phyloP scores from a whole-genome alignment of 2,113 vertebrate species.

The Silurus asotus region DNA sequence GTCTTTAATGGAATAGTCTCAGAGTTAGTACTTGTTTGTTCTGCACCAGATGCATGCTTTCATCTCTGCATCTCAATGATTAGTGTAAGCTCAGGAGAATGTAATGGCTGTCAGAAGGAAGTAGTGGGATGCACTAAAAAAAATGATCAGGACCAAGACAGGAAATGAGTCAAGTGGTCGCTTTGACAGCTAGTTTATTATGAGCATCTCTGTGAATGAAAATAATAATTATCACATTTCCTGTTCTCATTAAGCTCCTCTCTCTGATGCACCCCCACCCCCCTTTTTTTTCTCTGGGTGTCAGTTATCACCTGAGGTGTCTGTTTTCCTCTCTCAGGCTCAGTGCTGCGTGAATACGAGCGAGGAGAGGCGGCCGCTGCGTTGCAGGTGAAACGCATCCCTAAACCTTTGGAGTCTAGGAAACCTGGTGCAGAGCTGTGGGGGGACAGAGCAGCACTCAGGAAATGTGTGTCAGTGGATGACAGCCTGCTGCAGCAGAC shows the following conservation, averaged over 20 bases:
- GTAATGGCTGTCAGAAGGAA: conserved; percentile 21
- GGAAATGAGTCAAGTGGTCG: conserved; percentile 14
- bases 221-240: conserved; percentile 21
- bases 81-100: neutral
- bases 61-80: neutral
- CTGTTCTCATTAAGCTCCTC: neutral
- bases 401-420: conserved; percentile 52
- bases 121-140: conserved; percentile 28
- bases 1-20: neutral
- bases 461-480: conserved; percentile 76
- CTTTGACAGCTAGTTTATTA: conserved; percentile 19
- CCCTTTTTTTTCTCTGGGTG: conserved; percentile 61
- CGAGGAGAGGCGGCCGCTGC: conserved; percentile 68
- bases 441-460: conserved; percentile 69
- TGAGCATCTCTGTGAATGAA: neutral
- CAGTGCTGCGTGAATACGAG: conserved; percentile 75
- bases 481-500: conserved; percentile 72
- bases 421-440: conserved; percentile 60
- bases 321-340: conserved; percentile 83
- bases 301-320: conserved; percentile 76
- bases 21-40: neutral
- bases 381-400: conserved; percentile 67
- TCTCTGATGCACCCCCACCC: conserved; percentile 24
- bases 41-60: neutral
- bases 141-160: neutral